Evolutionary conservation across 1,140 invertebrate genomes (phyloP), one percentile per base, ranked within the genome.

Genomic region (Rhagoletis pomonella): DNA sequence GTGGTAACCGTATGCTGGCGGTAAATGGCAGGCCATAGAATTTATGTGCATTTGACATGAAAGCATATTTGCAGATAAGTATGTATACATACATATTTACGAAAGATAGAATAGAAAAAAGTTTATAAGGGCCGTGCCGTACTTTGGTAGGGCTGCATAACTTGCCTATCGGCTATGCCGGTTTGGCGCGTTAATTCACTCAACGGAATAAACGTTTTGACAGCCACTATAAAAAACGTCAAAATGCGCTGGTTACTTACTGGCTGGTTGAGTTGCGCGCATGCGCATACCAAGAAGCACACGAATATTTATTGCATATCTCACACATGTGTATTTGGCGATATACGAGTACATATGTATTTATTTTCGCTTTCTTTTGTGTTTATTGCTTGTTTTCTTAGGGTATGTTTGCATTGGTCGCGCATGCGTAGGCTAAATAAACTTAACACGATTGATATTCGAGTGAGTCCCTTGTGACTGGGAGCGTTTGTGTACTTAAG

Each of bases 1-100:
- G 50, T 67, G 60, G 39, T 81, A 81, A 50, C 47, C 73, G 47
- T 55, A 81, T 55, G 47, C 73, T 55, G 47, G 47, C 47, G 44
- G 39, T 50, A 73, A 73, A 73, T 73, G 69, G 69, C 44, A 85
- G 6, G 44, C 81, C 81, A 62, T 64, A 86, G 84, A 64, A 86
- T 86, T 86, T 86, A 86, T 86, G 84, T 62, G 84, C 84, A 47
- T 86, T 86, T 86, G 84, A 86, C 84, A 86, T 86, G 84, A 86
- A 86, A 50, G n/a, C 19, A 55, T 19, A 29, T 9, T 67, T 29
- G 39, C 19, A 19, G 1, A 81, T 12, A 19, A 9, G 29, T 29
- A 29, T 55, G 55, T 55, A 55, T 39, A 5, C 47, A 81, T 29
- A 81, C 10, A 14, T 81, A n/a, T 14, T 62, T 9, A n/a, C 4